Conservation (phyloP, 2,888 invertebrate genomes). For the Trichacis sp. region DNA sequence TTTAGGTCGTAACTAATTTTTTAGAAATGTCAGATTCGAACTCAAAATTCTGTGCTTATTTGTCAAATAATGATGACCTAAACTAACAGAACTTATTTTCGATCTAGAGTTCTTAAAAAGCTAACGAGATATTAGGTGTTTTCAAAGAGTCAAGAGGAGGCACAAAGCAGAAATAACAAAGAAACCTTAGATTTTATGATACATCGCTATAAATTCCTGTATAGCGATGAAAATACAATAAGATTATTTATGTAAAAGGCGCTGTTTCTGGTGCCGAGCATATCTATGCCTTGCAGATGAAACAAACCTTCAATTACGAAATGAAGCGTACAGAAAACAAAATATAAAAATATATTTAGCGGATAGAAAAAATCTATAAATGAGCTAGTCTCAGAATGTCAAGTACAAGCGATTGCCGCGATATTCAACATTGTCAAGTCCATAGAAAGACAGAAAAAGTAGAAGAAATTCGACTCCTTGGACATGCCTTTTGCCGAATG, state of each 20-base stretch:
- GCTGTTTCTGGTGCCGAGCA: constrained; percentile 33
- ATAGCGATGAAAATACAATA: constrained; percentile 15
- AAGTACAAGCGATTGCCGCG: constrained; percentile 61
- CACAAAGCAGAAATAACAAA: constrained; percentile 17
- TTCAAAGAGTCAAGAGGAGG: not conserved
- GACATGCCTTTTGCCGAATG: constrained; percentile 37
- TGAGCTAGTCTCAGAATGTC: constrained; percentile 61
- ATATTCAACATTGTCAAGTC: constrained; percentile 30
- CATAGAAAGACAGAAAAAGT: constrained; percentile 19
- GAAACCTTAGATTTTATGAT: constrained; percentile 14
- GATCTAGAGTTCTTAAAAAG: not conserved
- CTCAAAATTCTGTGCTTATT: too few relatives aligned
- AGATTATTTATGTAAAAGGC: constrained; percentile 18
- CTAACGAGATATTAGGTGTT: not conserved
- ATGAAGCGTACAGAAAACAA: constrained; percentile 23
- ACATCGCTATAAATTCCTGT: constrained; percentile 34
- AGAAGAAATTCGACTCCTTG: constrained; percentile 23
- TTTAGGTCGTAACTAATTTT: too few relatives aligned
- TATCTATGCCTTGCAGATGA: constrained; percentile 61
- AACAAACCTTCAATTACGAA: constrained; percentile 37
- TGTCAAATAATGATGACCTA: too few relatives aligned
- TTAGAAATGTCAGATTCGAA: too few relatives aligned
- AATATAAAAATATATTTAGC: constrained; percentile 45
- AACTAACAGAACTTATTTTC: too few relatives aligned
- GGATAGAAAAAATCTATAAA: constrained; percentile 47